Evolutionary conservation across 2,888 invertebrate species (phyloP).

Genomic region (Congeria kusceri): DNA sequence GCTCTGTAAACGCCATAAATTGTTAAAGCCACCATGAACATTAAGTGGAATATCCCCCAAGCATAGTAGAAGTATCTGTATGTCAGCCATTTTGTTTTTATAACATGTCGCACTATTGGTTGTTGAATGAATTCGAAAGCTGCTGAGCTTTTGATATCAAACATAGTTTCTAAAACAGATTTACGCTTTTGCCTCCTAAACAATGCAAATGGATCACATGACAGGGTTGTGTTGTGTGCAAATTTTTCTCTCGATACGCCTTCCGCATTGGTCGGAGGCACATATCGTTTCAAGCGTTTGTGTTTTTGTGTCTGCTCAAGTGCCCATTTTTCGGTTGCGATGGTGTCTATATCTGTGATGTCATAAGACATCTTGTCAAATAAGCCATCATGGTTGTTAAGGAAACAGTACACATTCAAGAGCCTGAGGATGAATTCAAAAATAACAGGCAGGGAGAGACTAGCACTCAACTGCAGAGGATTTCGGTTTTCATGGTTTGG

Average conservation of each 20-base stretch:
- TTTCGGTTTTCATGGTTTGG: slow-evolving; percentile 68
- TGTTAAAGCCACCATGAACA: slow-evolving; percentile 66
- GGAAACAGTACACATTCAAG: slow-evolving; percentile 69
- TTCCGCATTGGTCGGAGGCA: slow-evolving; percentile 52
- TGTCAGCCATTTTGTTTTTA: slow-evolving; percentile 71
- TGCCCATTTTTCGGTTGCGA: slow-evolving; percentile 60
- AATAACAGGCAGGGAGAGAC: slow-evolving; percentile 61
- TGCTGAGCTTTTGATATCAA: slow-evolving; percentile 61
- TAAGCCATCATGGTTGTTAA: slow-evolving; percentile 74
- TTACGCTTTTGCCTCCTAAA: slow-evolving; percentile 47
- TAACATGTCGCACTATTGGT: slow-evolving; percentile 66
- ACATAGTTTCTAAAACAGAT: slow-evolving; percentile 73
- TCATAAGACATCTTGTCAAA: slow-evolving; percentile 75
- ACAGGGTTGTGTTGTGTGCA: slow-evolving; percentile 21
- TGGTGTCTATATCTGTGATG: slow-evolving; percentile 76
- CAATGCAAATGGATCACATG: slow-evolving; percentile 38
- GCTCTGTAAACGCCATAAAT: slow-evolving; percentile 58
- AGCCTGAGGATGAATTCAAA: slow-evolving; percentile 73
- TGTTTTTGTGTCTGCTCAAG: slow-evolving; percentile 28
- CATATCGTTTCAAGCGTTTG: slow-evolving; percentile 43
- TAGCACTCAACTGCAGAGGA: slow-evolving; percentile 71
- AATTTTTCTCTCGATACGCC: slow-evolving; percentile 59
- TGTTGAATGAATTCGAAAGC: slow-evolving; percentile 71
- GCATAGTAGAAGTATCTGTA: slow-evolving; percentile 62
- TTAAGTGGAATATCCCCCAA: slow-evolving; percentile 69